Conservation (phyloP, 2,888 invertebrate species). For the Noctuana brunneofusca region DNA sequence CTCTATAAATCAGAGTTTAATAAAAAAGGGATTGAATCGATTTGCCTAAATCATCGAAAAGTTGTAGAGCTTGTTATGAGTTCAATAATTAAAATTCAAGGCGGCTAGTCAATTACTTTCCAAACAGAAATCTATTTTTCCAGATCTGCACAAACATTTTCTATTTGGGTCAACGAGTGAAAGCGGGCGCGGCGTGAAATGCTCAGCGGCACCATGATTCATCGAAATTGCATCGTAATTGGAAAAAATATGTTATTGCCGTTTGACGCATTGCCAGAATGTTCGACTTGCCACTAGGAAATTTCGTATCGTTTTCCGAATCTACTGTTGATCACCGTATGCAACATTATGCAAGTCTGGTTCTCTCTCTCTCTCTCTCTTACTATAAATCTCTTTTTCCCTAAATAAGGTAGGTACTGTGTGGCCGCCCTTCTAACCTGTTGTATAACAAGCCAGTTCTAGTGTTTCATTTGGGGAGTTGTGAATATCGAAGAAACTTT, state of each 20-base stretch:
- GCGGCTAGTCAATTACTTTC: conserved; percentile 39
- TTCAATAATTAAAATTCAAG: conserved; percentile 35
- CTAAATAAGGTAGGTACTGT: too few species aligned
- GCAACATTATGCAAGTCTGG: neutral
- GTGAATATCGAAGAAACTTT: too few species aligned
- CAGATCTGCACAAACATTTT: conserved; percentile 69
- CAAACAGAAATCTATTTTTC: conserved; percentile 55
- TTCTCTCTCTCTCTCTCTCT: too few species aligned
- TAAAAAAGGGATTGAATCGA: neutral
- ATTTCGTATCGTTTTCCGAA: neutral
- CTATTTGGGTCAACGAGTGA: conserved; percentile 62
- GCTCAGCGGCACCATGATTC: conserved; percentile 72
- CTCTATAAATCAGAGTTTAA: neutral
- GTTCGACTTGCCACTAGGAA: conserved; percentile 45
- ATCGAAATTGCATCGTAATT: conserved; percentile 79
- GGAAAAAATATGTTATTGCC: conserved; percentile 80
- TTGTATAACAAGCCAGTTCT: too few species aligned
- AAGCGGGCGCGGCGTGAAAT: conserved; percentile 54
- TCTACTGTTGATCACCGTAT: neutral
- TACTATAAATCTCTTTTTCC: too few species aligned
- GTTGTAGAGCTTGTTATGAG: conserved; percentile 21
- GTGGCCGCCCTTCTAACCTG: too few species aligned
- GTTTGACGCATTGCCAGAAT: conserved; percentile 69
- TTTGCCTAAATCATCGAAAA: neutral
- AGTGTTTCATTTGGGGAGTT: too few species aligned